Evolutionary conservation across 1,140 invertebrate genomes (phyloP).

Genomic region (Papilio xuthus): DNA sequence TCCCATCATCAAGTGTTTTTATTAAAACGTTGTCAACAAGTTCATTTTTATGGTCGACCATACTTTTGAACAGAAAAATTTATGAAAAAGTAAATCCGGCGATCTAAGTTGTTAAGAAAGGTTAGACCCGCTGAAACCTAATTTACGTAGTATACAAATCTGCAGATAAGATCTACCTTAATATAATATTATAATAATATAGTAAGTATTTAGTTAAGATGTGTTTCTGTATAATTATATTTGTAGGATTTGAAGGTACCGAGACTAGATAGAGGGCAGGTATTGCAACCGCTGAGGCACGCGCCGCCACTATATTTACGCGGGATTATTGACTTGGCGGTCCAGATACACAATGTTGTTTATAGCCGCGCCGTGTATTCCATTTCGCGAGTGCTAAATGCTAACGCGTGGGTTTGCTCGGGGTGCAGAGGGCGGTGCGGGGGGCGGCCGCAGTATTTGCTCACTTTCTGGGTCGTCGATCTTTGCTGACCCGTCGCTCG

Average conservation of each 20-base stretch:
- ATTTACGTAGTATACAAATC: too few species aligned
- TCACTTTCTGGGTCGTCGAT: slow-evolving; percentile 68
- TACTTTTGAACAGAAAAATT: background rate
- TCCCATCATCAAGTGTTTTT: background rate
- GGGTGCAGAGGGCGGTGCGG: slow-evolving; percentile 32
- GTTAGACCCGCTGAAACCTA: too few species aligned
- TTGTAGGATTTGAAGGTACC: background rate
- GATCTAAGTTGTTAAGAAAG: background rate
- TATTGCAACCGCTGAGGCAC: background rate
- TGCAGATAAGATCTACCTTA: too few species aligned
- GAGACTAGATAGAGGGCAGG: background rate
- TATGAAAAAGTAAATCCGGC: background rate
- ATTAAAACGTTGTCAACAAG: background rate
- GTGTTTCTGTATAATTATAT: background rate
- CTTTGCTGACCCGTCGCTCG: slow-evolving; percentile 58
- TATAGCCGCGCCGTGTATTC: slow-evolving; percentile 1
- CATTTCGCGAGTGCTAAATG: slow-evolving; percentile 40
- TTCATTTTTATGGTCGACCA: background rate
- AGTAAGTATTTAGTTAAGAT: too few species aligned
- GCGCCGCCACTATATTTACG: background rate
- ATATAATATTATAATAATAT: too few species aligned
- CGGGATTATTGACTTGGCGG: slow-evolving; percentile 24
- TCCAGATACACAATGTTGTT: slow-evolving; percentile 26
- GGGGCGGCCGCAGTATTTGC: slow-evolving; percentile 54
- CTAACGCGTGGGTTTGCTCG: slow-evolving; percentile 51